Base-by-base conservation (phyloP, 2,113 vertebrate genomes). In the Falco punctatus region DNA sequence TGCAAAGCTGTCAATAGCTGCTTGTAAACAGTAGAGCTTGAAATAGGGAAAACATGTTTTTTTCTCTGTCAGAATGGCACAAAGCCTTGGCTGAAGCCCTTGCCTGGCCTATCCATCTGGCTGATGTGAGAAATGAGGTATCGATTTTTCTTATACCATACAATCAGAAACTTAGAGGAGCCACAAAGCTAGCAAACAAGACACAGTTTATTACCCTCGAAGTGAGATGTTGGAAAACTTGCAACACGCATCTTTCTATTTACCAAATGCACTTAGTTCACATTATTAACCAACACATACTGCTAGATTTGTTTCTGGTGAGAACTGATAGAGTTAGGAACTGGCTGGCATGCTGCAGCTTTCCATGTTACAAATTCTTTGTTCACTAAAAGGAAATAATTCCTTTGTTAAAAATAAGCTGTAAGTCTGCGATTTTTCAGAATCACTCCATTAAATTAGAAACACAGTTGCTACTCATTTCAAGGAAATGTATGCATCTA, bases 41-140 rank as follows among this genome's bases (percentile, higher is more conserved):
- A 95, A 98, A 95, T 74, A 94, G 87, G 88, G 96, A 98, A 97
- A 97, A 94, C 84, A 78, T 80, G 94, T 91, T 94, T 97, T 97
- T 93, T 97, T 97, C 64, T 62, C 91, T 95, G 92, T 96, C 96
- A 97, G 90, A 96, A 96, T 67, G 77, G 95, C 73, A 95, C 91
- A 96, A 96, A 93, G 95, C 64, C 97, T 98, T 94, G 92, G 97
- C 96, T 96, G 97, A 95, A 96, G 93, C 88, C 86, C 86, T 98
- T 97, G 94, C 96, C 94, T 88, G 93, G 81, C 61, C 96, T 97
- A 94, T 96, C 97, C 88, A 94, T 98, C 96, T 97, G 97, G 89
- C 84, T 96, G 98, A 96, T 95, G 91, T 96, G 98, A 98, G 97
- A 98, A 98, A 98, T 98, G 88, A 98, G 97, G 87, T 98, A 98